Evolutionary conservation across 2,797 vertebrate genomes (phyloP).

Genomic region (Perdix hodgsoniae): DNA sequence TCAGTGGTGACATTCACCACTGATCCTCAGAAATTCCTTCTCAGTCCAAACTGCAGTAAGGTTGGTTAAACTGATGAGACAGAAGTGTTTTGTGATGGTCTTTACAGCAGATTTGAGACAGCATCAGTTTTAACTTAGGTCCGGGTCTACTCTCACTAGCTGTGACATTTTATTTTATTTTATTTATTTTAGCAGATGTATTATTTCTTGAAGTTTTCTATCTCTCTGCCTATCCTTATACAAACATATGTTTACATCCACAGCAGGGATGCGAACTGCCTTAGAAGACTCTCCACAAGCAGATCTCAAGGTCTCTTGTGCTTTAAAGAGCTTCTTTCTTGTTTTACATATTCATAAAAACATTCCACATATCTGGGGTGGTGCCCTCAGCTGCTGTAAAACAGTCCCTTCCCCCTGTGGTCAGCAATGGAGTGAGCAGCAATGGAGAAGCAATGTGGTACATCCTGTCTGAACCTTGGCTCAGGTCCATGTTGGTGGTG

Average conservation of each 20-base stretch:
- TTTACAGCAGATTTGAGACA: not conserved
- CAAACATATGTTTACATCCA: not conserved
- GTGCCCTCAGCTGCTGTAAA: not conserved
- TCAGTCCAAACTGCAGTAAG: not conserved
- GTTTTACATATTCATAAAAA: not conserved
- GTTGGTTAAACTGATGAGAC: not conserved
- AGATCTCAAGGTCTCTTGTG: not conserved
- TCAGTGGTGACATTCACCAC: rapidly evolving
- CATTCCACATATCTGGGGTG: not conserved
- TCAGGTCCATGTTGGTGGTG: rapidly evolving
- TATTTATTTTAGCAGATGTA: not conserved
- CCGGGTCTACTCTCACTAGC: not conserved
- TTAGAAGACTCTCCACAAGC: not conserved
- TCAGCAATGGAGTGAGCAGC: not conserved
- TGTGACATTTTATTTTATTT: not conserved
- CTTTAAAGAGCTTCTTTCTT: not conserved
- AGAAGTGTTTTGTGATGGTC: not conserved
- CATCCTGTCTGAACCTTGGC: not conserved
- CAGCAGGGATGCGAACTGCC: not conserved
- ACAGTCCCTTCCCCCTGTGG: not conserved
- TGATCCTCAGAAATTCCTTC: not conserved
- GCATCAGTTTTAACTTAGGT: not conserved
- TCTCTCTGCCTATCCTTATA: not conserved
- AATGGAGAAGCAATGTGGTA: not conserved
- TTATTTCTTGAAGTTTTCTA: not conserved